phyloP scores from a whole-genome alignment of 2,113 vertebrate species.

The Hydrochoerus hydrochaeris region DNA sequence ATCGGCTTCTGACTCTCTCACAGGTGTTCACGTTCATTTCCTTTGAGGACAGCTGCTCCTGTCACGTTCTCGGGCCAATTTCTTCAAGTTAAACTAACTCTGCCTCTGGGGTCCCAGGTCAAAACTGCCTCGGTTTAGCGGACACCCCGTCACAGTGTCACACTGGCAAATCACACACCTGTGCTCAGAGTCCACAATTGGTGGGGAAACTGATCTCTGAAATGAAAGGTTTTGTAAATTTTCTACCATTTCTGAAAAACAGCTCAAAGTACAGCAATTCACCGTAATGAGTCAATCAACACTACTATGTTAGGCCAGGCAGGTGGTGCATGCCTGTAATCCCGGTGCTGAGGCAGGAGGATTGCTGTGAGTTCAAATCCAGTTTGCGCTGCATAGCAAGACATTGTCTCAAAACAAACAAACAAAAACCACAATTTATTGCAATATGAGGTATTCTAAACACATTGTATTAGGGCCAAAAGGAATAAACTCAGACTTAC shows the following conservation, averaged over 20 bases:
- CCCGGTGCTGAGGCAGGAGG: background rate
- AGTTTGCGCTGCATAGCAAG: background rate
- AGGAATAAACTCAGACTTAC: background rate
- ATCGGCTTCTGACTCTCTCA: background rate
- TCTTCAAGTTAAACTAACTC: conserved; percentile 9
- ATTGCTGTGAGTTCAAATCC: background rate
- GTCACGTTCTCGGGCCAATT: background rate
- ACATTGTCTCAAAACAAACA: background rate
- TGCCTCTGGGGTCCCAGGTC: background rate
- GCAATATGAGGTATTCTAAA: background rate
- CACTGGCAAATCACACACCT: background rate
- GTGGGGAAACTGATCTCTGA: background rate
- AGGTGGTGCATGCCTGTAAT: background rate
- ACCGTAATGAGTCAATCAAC: background rate
- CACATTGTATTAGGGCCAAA: background rate
- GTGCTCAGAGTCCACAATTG: background rate
- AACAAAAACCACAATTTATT: background rate
- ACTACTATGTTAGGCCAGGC: background rate
- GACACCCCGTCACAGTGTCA: background rate
- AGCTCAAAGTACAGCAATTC: background rate
- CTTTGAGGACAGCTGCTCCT: background rate
- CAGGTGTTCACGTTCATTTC: background rate
- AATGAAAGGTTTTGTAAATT: background rate
- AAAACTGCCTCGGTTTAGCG: background rate
- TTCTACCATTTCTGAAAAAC: background rate